These are phyloP conservation scores for Nymphalis polychloros DNA, from an alignment of 2,888 invertebrate genomes.

Conservation along the genomic window DNA sequence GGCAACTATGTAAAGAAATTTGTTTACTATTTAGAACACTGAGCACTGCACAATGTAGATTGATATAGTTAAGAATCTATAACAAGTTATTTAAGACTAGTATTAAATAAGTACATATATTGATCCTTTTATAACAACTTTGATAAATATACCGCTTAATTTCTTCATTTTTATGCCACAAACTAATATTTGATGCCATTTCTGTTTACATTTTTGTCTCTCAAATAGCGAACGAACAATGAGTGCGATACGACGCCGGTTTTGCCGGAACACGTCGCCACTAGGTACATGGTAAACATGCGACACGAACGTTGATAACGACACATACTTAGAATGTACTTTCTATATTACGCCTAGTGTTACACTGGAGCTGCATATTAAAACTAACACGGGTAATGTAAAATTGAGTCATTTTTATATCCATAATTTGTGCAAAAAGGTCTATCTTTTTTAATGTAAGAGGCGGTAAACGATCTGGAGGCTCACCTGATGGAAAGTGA, in stretches of 20 bases:
- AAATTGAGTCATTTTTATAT: neutral
- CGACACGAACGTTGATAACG: slow-evolving; percentile 39
- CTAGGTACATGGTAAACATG: slow-evolving; percentile 46
- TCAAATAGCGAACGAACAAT: slow-evolving; percentile 38
- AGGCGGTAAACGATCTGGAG: too few species aligned
- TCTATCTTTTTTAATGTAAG: too few species aligned
- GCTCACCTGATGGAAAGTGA: too few species aligned
- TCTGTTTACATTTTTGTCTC: neutral
- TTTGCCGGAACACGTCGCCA: slow-evolving; percentile 54
- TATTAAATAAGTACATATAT: too few species aligned
- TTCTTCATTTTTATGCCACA: neutral
- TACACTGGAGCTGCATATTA: neutral
- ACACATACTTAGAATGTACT: slow-evolving; percentile 38
- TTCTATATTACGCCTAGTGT: slow-evolving; percentile 24
- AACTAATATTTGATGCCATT: neutral
- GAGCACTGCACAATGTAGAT: too few species aligned
- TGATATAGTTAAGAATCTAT: too few species aligned
- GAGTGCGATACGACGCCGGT: slow-evolving; percentile 54
- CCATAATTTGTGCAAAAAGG: neutral
- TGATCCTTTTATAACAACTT: too few species aligned
- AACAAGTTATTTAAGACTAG: too few species aligned
- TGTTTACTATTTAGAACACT: neutral
- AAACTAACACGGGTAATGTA: neutral
- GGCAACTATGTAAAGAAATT: neutral
- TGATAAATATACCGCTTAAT: too few species aligned